Evolutionary conservation across 2,113 vertebrate species (phyloP), one percentile per base, ranked within the genome.

Genomic region (Sander lucioperca): DNA sequence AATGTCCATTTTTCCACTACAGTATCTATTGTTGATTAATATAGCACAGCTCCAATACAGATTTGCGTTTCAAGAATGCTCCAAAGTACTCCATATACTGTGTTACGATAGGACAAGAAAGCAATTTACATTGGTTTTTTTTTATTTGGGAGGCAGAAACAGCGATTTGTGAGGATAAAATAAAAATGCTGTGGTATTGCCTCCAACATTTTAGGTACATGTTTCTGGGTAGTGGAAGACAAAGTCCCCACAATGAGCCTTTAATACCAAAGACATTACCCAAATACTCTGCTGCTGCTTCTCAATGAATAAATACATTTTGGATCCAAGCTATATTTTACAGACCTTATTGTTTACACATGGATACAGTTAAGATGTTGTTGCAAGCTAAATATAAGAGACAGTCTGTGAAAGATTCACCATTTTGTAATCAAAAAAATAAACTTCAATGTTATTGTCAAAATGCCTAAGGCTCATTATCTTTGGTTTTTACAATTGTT

Each of bases 11-110:
- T 64, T 79, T 83, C 53, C 56, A 9, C 53, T 27, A 43, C 39
- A 11, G 9, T 39, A 58, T 50, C 21, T 59, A 16, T 62, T 57
- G 50, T 53, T 81, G 84, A 89, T 65, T 74, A 79, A 88, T 81
- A 8, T 8, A 79, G 54, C 65, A 53, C 45, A 43, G 56, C 56
- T 33, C 51, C 53, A 14, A 21, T 50, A 66, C 59, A 50, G 57
- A 3, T 16, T 9, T 51, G 15, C 4, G 6, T 67, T 70, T 9
- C n/a, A 71, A 59, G 25, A 81, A 72, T 18, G 10, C 16, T 58
- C n/a, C 30, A 65, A 72, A 71, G 33, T 58, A n/a, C 25, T 59
- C 0, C 19, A 72, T 73, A 72, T 65, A n/a, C 47, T 54, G 12
- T 1, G 27, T n/a, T 58, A 9, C 2, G 9, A 43, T 3, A 14